A percentile compares a stretch with the other conserved stretches of the same genome.
phyloP scores from a whole-genome alignment of 2,888 invertebrate species.

The Arrhopalites spinosus region DNA sequence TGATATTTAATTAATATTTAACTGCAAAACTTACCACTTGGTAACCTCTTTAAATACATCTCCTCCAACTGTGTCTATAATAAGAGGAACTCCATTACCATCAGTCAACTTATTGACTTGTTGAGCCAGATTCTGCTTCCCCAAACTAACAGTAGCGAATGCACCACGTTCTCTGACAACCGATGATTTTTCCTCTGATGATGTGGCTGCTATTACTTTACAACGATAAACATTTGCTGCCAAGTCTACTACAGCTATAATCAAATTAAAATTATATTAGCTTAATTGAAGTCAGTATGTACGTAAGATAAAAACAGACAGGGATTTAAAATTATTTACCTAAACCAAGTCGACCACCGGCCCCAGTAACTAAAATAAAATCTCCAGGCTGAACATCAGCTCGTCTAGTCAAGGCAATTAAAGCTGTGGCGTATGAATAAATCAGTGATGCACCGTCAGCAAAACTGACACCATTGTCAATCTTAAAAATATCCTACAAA shows the following conservation, averaged over 20 bases:
- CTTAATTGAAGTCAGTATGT: no score
- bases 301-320: no score
- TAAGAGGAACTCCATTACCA: constrained; percentile 67
- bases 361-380: constrained; percentile 69
- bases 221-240: constrained; percentile 71
- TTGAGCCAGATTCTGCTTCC: constrained; percentile 62
- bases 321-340: constrained; percentile 2
- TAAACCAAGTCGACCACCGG: constrained; percentile 65
- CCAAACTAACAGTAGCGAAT: constrained; percentile 67
- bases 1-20: neutral
- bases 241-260: constrained; percentile 70
- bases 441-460: constrained; percentile 66
- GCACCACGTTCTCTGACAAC: constrained; percentile 62
- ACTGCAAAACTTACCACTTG: constrained; percentile 63
- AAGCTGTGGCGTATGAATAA: constrained; percentile 69
- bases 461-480: constrained; percentile 64
- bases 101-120: constrained; percentile 66
- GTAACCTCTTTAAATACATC: constrained; percentile 65
- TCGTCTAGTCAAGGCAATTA: constrained; percentile 67
- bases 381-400: constrained; percentile 64
- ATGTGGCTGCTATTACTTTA: constrained; percentile 72
- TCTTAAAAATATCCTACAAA: constrained; percentile 66
- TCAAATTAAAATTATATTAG: neutral
- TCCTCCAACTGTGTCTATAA: constrained; percentile 71
- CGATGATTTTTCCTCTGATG: constrained; percentile 62